phyloP scores from a whole-genome alignment of 2,888 invertebrate genomes.

The Amiota communis region DNA sequence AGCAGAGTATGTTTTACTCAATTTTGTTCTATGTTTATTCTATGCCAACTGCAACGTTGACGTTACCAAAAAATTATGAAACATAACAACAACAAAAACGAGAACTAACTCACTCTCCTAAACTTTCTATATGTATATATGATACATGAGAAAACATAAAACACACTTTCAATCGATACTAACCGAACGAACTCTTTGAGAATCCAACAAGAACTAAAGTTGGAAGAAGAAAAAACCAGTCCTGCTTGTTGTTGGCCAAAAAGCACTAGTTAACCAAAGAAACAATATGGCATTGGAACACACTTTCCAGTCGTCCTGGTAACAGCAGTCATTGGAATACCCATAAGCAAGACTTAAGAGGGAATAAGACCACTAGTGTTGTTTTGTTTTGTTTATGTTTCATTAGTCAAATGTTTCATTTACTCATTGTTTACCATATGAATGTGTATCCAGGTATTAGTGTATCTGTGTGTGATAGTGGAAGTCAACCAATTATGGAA shows the following conservation, averaged over 20 bases:
- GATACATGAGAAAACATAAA: slow-evolving; percentile 22
- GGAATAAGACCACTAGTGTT: slow-evolving; percentile 14
- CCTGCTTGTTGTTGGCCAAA: slow-evolving; percentile 62
- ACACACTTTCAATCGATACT: slow-evolving; percentile 21
- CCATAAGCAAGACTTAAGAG: background rate
- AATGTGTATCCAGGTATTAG: background rate
- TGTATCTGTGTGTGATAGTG: slow-evolving; percentile 43
- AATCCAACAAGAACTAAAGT: slow-evolving; percentile 74
- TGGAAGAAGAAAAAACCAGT: slow-evolving; percentile 73
- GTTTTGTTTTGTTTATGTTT: slow-evolving; percentile 15
- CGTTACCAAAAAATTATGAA: background rate
- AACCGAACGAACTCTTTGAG: slow-evolving; percentile 70
- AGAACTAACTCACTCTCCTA: too few species aligned
- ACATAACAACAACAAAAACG: slow-evolving; percentile 23
- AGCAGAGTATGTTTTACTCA: background rate
- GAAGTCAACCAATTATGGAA: slow-evolving; percentile 59
- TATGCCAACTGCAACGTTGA: slow-evolving; percentile 2
- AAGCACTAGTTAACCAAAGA: slow-evolving; percentile 35
- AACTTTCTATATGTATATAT: too few species aligned
- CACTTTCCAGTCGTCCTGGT: slow-evolving; percentile 66
- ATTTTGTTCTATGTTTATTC: slow-evolving; percentile 18
- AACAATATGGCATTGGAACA: slow-evolving; percentile 47
- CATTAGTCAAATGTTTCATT: slow-evolving; percentile 38
- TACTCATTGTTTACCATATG: background rate
- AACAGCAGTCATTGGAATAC: slow-evolving; percentile 41